Evolutionary conservation across 2,797 vertebrate genomes (phyloP).

Genomic region (Oreochromis grahami): DNA sequence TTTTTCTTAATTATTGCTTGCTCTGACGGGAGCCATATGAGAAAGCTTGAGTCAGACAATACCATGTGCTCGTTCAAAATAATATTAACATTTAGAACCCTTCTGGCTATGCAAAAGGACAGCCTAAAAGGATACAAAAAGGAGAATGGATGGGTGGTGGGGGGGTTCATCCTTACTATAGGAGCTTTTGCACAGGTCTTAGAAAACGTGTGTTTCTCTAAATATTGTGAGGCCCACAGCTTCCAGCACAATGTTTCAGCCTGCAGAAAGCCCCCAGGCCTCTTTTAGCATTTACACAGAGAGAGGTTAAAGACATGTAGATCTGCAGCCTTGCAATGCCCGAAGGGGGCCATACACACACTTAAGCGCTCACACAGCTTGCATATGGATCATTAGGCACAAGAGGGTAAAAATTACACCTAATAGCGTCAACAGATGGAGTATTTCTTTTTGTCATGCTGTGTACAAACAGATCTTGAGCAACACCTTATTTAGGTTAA

Average conservation of each 20-base stretch:
- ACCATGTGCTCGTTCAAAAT: slow-evolving; percentile 73
- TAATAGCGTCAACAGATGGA: slow-evolving; percentile 96
- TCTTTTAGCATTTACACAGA: slow-evolving; percentile 76
- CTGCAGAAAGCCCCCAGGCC: slow-evolving; percentile 68
- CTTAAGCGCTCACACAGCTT: slow-evolving; percentile 82
- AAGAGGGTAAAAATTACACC: slow-evolving; percentile 91
- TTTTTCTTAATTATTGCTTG: slow-evolving; percentile 74
- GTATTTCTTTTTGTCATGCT: slow-evolving; percentile 83
- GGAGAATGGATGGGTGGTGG: not conserved
- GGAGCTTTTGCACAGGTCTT: slow-evolving; percentile 17
- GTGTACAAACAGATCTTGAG: slow-evolving; percentile 70
- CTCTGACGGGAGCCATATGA: slow-evolving; percentile 67
- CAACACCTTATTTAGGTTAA: slow-evolving; percentile 70
- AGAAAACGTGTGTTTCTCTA: slow-evolving; percentile 50
- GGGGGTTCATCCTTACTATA: not conserved
- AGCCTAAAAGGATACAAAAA: slow-evolving; percentile 46
- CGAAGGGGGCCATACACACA: slow-evolving; percentile 78
- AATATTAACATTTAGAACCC: slow-evolving; percentile 55
- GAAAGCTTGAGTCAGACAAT: slow-evolving; percentile 59
- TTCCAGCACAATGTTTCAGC: slow-evolving; percentile 70
- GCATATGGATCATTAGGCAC: slow-evolving; percentile 92
- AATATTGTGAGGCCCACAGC: slow-evolving; percentile 62
- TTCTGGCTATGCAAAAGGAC: slow-evolving; percentile 60
- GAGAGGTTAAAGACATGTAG: slow-evolving; percentile 80
- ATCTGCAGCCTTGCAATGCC: slow-evolving; percentile 77